Percentiles rank a stretch among this genome's conserved stretches.
Evolutionary conservation across 2,888 invertebrate species (phyloP).

Genomic region (Parelbella ahira): DNA sequence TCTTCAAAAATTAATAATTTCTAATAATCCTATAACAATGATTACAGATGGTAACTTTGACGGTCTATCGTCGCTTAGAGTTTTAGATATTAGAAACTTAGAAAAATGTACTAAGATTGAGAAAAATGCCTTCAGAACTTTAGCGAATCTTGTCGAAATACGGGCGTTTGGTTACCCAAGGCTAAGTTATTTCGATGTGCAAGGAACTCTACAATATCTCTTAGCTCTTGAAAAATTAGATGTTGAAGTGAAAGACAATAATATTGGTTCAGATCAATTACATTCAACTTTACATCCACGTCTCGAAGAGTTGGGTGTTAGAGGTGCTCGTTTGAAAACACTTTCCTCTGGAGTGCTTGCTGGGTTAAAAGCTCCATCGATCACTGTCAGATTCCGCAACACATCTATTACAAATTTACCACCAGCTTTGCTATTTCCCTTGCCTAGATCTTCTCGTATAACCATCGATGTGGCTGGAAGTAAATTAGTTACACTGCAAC

Average conservation of each 20-base stretch:
- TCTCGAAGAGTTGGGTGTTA: slow-evolving; percentile 85
- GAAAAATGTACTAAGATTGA: slow-evolving; percentile 88
- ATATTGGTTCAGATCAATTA: slow-evolving; percentile 89
- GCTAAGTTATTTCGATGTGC: slow-evolving; percentile 91
- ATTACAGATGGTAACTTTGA: slow-evolving; percentile 89
- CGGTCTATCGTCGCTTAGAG: slow-evolving; percentile 83
- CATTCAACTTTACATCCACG: slow-evolving; percentile 89
- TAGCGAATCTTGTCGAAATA: slow-evolving; percentile 85
- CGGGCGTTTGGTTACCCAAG: slow-evolving; percentile 88
- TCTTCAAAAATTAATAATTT: slow-evolving; percentile 88
- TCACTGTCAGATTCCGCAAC: slow-evolving; percentile 88
- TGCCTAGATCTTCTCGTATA: slow-evolving; percentile 91
- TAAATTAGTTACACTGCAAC: slow-evolving; percentile 86
- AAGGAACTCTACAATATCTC: slow-evolving; percentile 88
- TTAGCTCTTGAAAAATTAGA: slow-evolving; percentile 88
- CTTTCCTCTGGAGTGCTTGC: slow-evolving; percentile 92
- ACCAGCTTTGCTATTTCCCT: slow-evolving; percentile 90
- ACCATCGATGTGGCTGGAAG: slow-evolving; percentile 89
- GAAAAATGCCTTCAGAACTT: slow-evolving; percentile 87
- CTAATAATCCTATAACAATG: slow-evolving; percentile 89
- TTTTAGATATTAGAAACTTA: slow-evolving; percentile 84
- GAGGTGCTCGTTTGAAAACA: slow-evolving; percentile 86
- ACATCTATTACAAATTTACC: slow-evolving; percentile 90
- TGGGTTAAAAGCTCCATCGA: slow-evolving; percentile 86
- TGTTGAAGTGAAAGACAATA: slow-evolving; percentile 92